These are phyloP conservation scores for Etheostoma perlongum DNA, from an alignment of 2,797 vertebrate genomes.

Conservation along the genomic window DNA sequence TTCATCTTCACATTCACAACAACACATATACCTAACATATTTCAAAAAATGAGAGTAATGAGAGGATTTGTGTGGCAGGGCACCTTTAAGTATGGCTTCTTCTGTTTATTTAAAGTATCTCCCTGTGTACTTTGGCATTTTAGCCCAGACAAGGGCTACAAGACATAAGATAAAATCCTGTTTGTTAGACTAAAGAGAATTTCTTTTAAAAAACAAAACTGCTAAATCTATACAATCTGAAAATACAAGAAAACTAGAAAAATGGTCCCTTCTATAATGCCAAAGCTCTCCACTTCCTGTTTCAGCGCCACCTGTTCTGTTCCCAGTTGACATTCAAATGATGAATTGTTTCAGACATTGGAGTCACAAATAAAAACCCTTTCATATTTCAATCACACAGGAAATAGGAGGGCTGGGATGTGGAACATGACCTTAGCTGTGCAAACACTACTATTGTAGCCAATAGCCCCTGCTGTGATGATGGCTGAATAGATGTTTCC, in stretches of 20 bases:
- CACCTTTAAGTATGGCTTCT: not conserved
- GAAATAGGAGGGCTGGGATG: constrained; percentile 45
- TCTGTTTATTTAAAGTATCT: not conserved
- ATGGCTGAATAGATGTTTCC: constrained; percentile 47
- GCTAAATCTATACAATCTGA: not conserved
- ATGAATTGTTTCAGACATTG: constrained; percentile 28
- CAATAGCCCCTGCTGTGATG: constrained; percentile 36
- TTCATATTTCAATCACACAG: constrained; percentile 55
- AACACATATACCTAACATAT: too few species aligned
- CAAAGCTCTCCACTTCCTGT: not conserved
- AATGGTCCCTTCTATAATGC: too few species aligned
- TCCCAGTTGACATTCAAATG: constrained; percentile 24
- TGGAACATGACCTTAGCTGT: constrained; percentile 49
- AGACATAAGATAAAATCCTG: not conserved
- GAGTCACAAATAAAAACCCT: constrained; percentile 53
- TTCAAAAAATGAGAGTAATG: too few species aligned
- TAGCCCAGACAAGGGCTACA: not conserved
- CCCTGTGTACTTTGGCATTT: not conserved
- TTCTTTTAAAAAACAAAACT: not conserved
- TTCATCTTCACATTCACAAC: too few species aligned
- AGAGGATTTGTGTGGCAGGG: too few species aligned
- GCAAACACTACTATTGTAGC: constrained; percentile 55
- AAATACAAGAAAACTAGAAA: not conserved
- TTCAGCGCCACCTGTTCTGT: constrained; percentile 17
- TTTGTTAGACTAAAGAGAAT: not conserved